These are phyloP conservation scores for Chrysotoxum bicinctum DNA, from an alignment of 2,888 invertebrate species.

Conservation along the genomic window DNA sequence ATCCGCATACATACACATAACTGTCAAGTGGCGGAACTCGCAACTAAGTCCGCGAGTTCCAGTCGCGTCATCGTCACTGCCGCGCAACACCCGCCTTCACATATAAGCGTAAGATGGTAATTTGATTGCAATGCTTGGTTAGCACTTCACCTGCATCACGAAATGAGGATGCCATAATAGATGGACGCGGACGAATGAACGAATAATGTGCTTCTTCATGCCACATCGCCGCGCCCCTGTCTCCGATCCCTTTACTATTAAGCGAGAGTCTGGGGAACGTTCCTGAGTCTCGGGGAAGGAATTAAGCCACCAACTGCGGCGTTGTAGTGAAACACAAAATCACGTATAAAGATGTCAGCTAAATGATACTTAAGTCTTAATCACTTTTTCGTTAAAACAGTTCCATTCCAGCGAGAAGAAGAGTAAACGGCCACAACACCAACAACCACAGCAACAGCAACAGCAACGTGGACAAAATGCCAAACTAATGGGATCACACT, in stretches of 20 bases:
- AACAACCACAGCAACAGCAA: conserved; percentile 29
- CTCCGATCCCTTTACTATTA: conserved; percentile 23
- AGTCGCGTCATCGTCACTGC: conserved; percentile 8
- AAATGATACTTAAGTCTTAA: conserved; percentile 72
- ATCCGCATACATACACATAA: conserved; percentile 70
- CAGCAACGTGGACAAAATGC: conserved; percentile 47
- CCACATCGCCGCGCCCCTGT: background rate
- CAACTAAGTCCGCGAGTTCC: background rate
- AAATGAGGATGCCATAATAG: conserved; percentile 5
- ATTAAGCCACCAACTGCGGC: conserved; percentile 53
- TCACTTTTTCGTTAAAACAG: conserved; percentile 64
- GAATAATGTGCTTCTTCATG: conserved; percentile 44
- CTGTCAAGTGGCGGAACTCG: conserved; percentile 64
- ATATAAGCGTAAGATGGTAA: conserved; percentile 63
- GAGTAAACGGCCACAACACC: conserved; percentile 3
- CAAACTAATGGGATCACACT: conserved; percentile 73
- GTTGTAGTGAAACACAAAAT: conserved; percentile 37
- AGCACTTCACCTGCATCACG: conserved; percentile 69
- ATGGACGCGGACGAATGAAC: conserved; percentile 38
- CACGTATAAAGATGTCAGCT: conserved; percentile 70
- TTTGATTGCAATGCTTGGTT: conserved; percentile 72
- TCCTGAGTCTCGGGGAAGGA: background rate
- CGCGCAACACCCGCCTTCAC: conserved; percentile 51
- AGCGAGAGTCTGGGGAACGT: background rate
- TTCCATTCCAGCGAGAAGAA: background rate